Conservation (phyloP, 2,797 vertebrate species). For the Poecilia gillii region DNA sequence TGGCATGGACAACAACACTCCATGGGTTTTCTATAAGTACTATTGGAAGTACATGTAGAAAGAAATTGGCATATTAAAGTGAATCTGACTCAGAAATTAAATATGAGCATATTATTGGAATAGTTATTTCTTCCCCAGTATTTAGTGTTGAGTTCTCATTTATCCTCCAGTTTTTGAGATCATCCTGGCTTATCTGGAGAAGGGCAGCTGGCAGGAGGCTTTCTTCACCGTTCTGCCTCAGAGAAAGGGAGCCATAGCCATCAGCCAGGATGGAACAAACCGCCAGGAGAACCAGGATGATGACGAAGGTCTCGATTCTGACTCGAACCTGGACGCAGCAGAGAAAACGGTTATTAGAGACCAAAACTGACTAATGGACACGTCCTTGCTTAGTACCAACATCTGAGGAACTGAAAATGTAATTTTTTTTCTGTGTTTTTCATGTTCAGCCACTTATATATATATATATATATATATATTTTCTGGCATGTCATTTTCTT, state of each 20-base stretch:
- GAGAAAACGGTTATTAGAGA: conserved; percentile 14
- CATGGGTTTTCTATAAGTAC: background rate
- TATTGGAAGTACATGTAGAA: no score
- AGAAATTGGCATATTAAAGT: no score
- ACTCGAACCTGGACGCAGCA: conserved; percentile 44
- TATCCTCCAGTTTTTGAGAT: conserved; percentile 93
- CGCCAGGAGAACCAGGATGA: conserved; percentile 52
- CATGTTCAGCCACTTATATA: background rate
- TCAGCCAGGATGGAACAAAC: conserved; percentile 63
- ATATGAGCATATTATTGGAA: background rate
- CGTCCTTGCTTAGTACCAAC: background rate
- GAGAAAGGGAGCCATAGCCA: conserved; percentile 90
- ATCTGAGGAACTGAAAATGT: background rate
- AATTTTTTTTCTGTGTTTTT: background rate
- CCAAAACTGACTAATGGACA: background rate
- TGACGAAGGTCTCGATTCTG: conserved; percentile 54
- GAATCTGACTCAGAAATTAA: background rate
- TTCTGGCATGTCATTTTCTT: background rate
- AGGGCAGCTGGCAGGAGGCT: conserved; percentile 92
- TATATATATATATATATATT: background rate
- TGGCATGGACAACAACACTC: background rate
- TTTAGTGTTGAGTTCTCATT: background rate
- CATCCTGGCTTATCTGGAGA: conserved; percentile 91
- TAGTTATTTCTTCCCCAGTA: background rate
- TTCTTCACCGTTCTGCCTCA: conserved; percentile 95